Evolutionary conservation across 2,888 invertebrate species (phyloP).

Genomic region (Eilema griseolum): DNA sequence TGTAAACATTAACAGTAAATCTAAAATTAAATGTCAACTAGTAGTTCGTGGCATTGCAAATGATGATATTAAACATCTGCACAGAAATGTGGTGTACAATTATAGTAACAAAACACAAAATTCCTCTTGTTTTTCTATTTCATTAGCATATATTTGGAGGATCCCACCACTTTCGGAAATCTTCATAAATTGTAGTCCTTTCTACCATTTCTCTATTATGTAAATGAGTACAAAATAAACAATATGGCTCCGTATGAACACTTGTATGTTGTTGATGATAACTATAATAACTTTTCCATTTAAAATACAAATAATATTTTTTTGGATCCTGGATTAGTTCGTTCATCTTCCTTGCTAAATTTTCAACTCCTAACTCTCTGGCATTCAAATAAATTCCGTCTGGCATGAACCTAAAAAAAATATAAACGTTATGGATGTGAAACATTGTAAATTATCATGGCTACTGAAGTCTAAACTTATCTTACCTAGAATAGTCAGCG

Average conservation of each 20-base stretch:
- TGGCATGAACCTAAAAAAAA: conserved; percentile 42
- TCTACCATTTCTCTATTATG: conserved; percentile 45
- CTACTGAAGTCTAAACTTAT: not conserved
- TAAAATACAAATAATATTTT: conserved; percentile 57
- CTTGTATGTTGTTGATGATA: conserved; percentile 44
- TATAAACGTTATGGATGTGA: not conserved
- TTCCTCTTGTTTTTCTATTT: not conserved
- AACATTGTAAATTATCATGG: not conserved
- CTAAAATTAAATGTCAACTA: not conserved
- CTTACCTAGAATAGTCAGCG: conserved; percentile 72
- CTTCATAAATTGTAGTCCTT: conserved; percentile 36
- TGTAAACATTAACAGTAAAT: not conserved
- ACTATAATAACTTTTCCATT: conserved; percentile 62
- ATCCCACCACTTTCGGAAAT: conserved; percentile 48
- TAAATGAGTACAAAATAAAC: conserved; percentile 55
- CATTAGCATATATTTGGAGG: conserved; percentile 27
- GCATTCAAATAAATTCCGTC: conserved; percentile 60
- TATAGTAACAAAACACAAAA: not conserved
- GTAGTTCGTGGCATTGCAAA: not conserved
- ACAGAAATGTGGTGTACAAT: not conserved
- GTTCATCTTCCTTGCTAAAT: conserved; percentile 53
- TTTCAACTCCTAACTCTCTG: conserved; percentile 17
- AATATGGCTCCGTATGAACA: conserved; percentile 53
- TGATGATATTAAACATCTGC: not conserved
- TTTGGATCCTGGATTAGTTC: conserved; percentile 51